Evolutionary conservation across 2,888 invertebrate genomes (phyloP), one percentile per base, ranked within the genome.

Genomic region (Drosophila neotestacea): DNA sequence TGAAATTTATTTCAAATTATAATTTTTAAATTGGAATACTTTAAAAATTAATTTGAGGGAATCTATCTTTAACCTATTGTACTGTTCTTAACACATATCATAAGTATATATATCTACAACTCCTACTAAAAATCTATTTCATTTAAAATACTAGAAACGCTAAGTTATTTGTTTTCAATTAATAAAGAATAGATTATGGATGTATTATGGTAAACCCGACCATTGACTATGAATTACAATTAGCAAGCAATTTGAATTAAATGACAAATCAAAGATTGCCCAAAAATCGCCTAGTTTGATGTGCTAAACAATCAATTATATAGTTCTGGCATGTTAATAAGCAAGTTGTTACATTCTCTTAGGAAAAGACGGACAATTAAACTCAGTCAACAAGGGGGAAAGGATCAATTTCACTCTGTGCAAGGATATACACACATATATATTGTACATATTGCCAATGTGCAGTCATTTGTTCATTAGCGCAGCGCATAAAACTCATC

Each of bases 401-500:
- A 48, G 63, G 41, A 42, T 28, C 59, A 70, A 52, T 48, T 64
- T 58, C 52, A 27, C 30, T 54, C 58, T 62, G 72, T 68, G 58
- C 61, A 50, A 13, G 66, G 63, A 67, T 73, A 34, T 28, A 11
- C 28, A 11, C 13, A 34, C n/a, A 13, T 22, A 22, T 38, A 60
- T 66, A 65, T 60, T 55, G 68, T 52, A 75, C 82, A 73, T 84
- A 84, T 85, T 81, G 84, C 63, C 81, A 62, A 76, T 85, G 85
- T 84, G 84, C 85, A 85, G 79, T 75, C 85, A 78, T 82, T 85
- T 85, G 87, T 85, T 87, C 86, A 86, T 87, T 87, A 87, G 82
- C 82, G 71, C 77, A 82, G 79, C 87, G 85, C 82, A 86, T 86
- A 86, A 86, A 87, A 87, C 86, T 86, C 86, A 86, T 86, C 87